Evolutionary conservation across 1,140 invertebrate species (phyloP), one percentile per base, ranked within the genome.

Genomic region (Lordiphosa clarofinis): DNA sequence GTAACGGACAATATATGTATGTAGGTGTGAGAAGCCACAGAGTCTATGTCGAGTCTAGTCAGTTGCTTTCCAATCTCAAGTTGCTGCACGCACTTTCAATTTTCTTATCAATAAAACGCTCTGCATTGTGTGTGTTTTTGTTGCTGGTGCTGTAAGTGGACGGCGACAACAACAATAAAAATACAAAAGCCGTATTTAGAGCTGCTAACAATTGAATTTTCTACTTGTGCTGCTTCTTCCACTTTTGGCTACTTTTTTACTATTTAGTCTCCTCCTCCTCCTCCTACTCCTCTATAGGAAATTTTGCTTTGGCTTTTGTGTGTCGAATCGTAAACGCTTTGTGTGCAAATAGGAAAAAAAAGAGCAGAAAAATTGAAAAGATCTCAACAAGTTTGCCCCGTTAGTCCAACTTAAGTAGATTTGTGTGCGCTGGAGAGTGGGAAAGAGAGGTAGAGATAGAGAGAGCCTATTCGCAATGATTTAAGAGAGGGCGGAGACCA

Each of bases 191-290:
- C 52, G 33, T 54, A 53, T 19, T 31, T 31, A 68, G 68, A 65
- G 56, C 44, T 65, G 28, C 38, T 24, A 73, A 82, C 75, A 79
- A 79, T 79, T 79, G 75, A 79, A 71, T 75, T 79, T 81, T 81
- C 71, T 74, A 74, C 74, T 76, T 76, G 62, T 67, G 52, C 59
- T 65, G 44, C 54, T 66, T 55, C 61, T 37, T 64, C 35, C 11
- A 31, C 60, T 36, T 67, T 68, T 67, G 50, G 67, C 70, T 81
- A 78, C 49, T 78, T 73, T 74, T 78, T 70, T 55, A 60, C 73
- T 81, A 65, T 58, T 65, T 66, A 50, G 19, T 73, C 37, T 35
- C 31, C 37, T 33, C 36, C 12, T n/a, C 31, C 9, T 8, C 28
- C 19, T 9, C 10, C 11, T 10, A 4, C 39, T 9, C 4, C 33